These are phyloP conservation scores for Helicoverpa armigera DNA, from an alignment of 1,140 invertebrate species.

Conservation along the genomic window DNA sequence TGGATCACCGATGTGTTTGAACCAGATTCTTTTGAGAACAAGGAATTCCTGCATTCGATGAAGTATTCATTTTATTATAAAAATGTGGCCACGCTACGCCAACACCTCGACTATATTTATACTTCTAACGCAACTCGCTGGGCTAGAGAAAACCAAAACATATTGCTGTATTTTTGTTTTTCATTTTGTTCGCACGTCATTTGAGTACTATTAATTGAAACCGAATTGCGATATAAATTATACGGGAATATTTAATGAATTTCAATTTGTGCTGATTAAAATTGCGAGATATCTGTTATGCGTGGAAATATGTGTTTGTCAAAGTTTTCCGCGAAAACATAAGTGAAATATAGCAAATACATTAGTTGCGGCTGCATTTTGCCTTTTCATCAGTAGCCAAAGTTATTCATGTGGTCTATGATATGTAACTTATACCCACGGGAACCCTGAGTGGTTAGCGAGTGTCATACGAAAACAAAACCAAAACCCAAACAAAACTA, in stretches of 20 bases:
- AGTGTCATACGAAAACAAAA: too few species aligned
- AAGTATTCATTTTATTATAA: conserved; percentile 40
- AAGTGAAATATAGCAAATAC: too few species aligned
- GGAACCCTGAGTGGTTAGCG: too few species aligned
- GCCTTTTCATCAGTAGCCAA: too few species aligned
- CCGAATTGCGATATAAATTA: conserved; percentile 25
- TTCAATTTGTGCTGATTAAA: background rate
- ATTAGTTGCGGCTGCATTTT: too few species aligned
- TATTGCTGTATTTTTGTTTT: conserved; percentile 31
- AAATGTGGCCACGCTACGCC: conserved; percentile 22
- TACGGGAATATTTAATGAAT: background rate
- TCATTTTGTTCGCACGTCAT: conserved; percentile 23
- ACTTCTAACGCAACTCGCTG: conserved; percentile 14
- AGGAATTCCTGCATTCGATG: conserved; percentile 19
- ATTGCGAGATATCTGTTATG: conserved; percentile 5
- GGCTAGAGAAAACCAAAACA: conserved; percentile 33
- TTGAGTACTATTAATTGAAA: conserved; percentile 11
- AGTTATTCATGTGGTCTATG: too few species aligned
- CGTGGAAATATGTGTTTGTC: too few species aligned
- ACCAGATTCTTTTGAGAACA: conserved; percentile 16
- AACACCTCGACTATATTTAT: conserved; percentile 43
- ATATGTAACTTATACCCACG: too few species aligned
- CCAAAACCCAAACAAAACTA: too few species aligned
- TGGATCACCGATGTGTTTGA: background rate
- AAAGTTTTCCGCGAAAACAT: too few species aligned